phyloP scores from a whole-genome alignment of 2,797 vertebrate genomes.

The Rhinichthys osculus region DNA sequence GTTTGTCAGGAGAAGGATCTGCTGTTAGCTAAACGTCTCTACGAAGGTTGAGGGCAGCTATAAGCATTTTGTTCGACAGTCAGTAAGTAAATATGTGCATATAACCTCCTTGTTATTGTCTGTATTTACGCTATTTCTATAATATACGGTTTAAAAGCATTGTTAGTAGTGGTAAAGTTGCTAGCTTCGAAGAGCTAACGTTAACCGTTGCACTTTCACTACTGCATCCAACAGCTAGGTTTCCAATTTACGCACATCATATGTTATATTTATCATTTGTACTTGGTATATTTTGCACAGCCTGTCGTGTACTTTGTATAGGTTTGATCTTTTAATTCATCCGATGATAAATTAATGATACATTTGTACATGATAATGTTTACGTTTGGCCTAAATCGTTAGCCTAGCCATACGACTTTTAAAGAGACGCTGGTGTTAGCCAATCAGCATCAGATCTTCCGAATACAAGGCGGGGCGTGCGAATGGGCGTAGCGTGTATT shows the following conservation, averaged over 20 bases:
- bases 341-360: neutral
- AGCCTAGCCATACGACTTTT: slow-evolving; percentile 61
- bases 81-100: slow-evolving; percentile 21
- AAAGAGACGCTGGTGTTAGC: slow-evolving; percentile 69
- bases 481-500: slow-evolving; percentile 22
- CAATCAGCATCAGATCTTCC: slow-evolving; percentile 59
- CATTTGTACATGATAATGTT: neutral
- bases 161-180: neutral
- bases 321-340: neutral
- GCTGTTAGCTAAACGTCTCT: slow-evolving; percentile 22
- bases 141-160: neutral
- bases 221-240: slow-evolving; percentile 2
- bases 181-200: slow-evolving; percentile 29
- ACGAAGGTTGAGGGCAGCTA: slow-evolving; percentile 1
- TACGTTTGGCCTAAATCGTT: slow-evolving; percentile 48
- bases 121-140: neutral
- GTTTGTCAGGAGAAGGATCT: slow-evolving; percentile 18
- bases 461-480: slow-evolving; percentile 6
- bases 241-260: neutral
- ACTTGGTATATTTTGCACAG: neutral
- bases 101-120: neutral
- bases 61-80: neutral
- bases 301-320: neutral
- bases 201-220: slow-evolving; percentile 30
- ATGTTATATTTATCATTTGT: neutral